Conservation (phyloP, 1,140 invertebrate genomes). For the Leptoteleia sp. region DNA sequence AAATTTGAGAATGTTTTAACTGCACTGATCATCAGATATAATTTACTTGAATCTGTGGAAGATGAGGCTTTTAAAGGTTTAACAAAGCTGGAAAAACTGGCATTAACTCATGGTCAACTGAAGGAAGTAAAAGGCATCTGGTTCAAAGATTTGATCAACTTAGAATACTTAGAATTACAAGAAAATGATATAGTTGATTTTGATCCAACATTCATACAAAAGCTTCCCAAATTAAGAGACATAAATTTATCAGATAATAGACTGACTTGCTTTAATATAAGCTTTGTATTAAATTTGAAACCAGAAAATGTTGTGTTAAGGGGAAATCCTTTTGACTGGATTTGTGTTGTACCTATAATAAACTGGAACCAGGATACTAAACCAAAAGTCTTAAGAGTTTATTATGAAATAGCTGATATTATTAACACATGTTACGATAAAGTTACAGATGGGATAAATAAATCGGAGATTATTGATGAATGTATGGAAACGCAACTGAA, state of each 20-base stretch:
- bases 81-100: background rate
- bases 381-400: background rate
- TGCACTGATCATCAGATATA: background rate
- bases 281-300: background rate
- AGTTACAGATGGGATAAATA: conserved; percentile 6
- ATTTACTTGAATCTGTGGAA: conserved; percentile 2
- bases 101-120: background rate
- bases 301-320: background rate
- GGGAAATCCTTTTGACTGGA: conserved; percentile 14
- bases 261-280: conserved; percentile 1
- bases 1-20: background rate
- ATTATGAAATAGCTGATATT: background rate
- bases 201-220: background rate
- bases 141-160: conserved; percentile 13
- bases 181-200: background rate
- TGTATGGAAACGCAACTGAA: conserved; percentile 13
- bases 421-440: conserved; percentile 8
- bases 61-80: conserved; percentile 27
- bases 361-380: background rate
- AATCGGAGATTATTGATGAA: conserved; percentile 1
- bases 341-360: conserved; percentile 9
- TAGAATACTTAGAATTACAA: background rate
- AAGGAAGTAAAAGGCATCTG: conserved; percentile 13
- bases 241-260: conserved; percentile 3
- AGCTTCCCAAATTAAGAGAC: background rate